Base-by-base conservation (phyloP, 2,888 invertebrate genomes). In the Eristalis tenax region DNA sequence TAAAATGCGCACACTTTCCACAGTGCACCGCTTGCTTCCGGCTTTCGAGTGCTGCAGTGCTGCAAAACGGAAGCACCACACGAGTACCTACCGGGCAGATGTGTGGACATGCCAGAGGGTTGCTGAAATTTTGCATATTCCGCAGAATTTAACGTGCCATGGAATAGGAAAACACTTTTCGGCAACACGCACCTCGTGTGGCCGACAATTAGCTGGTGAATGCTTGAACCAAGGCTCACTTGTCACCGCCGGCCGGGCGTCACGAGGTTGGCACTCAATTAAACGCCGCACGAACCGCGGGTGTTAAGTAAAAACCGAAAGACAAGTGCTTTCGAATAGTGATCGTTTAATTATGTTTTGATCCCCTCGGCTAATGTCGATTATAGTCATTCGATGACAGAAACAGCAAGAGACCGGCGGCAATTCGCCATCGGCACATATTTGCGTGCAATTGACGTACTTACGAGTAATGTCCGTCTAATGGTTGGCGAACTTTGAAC, bases 1-100 rank as follows among this genome's bases (percentile, higher is more conserved):
- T 86, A 83, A 86, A 86, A 86, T 83, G 70, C 71, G 66, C 56
- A 71, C 43, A 6, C 43, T 50, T n/a, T 50, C 43, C 43, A 4
- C 43, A 50, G n/a, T 50, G 43, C 43, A 50, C 43, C n/a, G 43
- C 86, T 78, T 83, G 83, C 56, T 57, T 71, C 71, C 71, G 71
- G 71, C 32, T 59, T 13, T 59, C 26, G 50, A 50, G 59, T 57
- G 35, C 28, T 40, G 38, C 68, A 68, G 57, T 23, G 56, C 11
- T 23, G 56, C 11, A 28, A 23, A 50, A 32, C 59, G 56, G 66
- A 70, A 65, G 70, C 59, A 59, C 56, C 57, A 43, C 40, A 71
- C 61, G 57, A 65, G 64, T 75, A 75, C 57, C 63, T 11, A 13
- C 40, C 23, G 28, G 4, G n/a, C 22, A 59, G 18, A 50, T n/a